These are phyloP conservation scores for Urocynchramus pylzowi DNA, from an alignment of 2,113 vertebrate species.

Conservation along the genomic window DNA sequence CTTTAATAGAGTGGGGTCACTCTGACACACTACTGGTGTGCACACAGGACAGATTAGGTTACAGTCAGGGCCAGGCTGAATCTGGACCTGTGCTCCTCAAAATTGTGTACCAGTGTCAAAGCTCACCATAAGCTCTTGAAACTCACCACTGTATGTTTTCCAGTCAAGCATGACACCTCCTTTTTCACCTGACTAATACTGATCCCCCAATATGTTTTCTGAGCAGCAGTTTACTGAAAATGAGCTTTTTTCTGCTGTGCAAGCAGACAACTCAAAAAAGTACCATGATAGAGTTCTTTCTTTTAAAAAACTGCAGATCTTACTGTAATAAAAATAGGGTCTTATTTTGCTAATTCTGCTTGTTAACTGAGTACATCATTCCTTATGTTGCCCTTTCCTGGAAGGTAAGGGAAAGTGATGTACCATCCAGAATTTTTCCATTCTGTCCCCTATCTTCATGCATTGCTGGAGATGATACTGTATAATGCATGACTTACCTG, in stretches of 20 bases:
- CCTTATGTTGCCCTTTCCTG: not conserved
- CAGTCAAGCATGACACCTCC: not conserved
- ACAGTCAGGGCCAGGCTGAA: not conserved
- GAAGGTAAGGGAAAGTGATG: not conserved
- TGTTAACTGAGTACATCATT: not conserved
- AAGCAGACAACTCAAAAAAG: not conserved
- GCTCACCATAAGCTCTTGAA: not conserved
- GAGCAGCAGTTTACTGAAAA: not conserved
- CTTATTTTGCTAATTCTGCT: not conserved
- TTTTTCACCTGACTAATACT: not conserved
- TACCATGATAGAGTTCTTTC: not conserved
- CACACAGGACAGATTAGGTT: not conserved
- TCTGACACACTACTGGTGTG: not conserved
- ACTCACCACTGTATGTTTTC: not conserved
- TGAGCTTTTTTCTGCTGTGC: not conserved
- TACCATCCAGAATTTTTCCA: not conserved
- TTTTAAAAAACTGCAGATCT: not conserved
- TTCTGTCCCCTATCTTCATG: not conserved
- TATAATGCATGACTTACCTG: slow-evolving; percentile 36
- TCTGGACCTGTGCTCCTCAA: not conserved
- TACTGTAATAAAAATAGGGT: not conserved
- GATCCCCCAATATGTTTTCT: not conserved
- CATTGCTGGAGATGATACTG: not conserved
- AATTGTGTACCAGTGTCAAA: not conserved
- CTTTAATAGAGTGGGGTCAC: not conserved